These are phyloP conservation scores for Polypterus bichir DNA, from an alignment of 2,113 vertebrate species.

Conservation along the genomic window DNA sequence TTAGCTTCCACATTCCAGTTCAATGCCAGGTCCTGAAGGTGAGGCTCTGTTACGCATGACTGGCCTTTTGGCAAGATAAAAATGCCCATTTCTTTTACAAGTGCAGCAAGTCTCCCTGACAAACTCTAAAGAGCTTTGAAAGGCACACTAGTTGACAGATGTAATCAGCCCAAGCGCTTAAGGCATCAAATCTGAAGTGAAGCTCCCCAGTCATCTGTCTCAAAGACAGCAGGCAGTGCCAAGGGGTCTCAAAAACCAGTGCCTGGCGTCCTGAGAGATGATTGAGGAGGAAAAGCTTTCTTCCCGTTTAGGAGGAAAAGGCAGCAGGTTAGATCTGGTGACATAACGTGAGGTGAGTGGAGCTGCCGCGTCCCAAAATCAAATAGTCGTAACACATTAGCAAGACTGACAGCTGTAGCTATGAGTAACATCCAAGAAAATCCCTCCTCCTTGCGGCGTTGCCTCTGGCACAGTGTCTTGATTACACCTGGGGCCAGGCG, in stretches of 20 bases:
- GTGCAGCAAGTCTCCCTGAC: background rate
- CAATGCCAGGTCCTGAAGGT: too few species aligned
- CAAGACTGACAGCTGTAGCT: slow-evolving; percentile 1
- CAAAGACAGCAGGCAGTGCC: background rate
- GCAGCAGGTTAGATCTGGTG: background rate
- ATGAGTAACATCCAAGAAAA: background rate
- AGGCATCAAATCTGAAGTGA: slow-evolving; percentile 1
- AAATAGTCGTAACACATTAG: background rate
- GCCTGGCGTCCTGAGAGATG: background rate
- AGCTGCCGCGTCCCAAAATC: background rate
- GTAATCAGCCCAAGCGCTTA: background rate
- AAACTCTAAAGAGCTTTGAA: background rate
- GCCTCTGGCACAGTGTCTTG: too few species aligned
- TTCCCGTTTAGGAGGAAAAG: background rate
- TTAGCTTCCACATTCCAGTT: too few species aligned
- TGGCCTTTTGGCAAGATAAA: background rate
- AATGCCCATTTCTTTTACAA: background rate
- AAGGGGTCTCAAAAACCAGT: background rate
- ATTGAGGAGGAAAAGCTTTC: background rate
- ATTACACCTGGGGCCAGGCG: too few species aligned
- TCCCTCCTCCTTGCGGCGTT: slow-evolving; percentile 9
- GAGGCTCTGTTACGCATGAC: too few species aligned
- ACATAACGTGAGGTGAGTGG: background rate
- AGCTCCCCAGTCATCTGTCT: slow-evolving; percentile 3
- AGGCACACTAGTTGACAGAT: background rate